A percentile compares a stretch with the other conserved stretches of the same genome.
These are phyloP conservation scores for Tachina fera DNA, from an alignment of 2,888 invertebrate genomes.

Conservation along the genomic window DNA sequence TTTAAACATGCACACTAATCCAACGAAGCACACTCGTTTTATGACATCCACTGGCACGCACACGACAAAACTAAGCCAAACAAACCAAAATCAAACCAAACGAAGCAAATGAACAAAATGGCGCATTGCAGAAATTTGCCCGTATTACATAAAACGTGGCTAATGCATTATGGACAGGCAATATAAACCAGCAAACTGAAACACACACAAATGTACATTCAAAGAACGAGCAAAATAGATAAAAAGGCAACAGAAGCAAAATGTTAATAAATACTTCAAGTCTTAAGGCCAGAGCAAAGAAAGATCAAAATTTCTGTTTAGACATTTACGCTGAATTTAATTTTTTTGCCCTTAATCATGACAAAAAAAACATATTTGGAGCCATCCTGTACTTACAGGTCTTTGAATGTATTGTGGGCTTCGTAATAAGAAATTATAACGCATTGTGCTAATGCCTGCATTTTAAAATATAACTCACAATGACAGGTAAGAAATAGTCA, in stretches of 20 bases:
- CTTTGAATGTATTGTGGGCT: neutral
- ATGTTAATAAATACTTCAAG: conserved; percentile 18
- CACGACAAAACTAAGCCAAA: conserved; percentile 22
- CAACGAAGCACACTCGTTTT: conserved; percentile 27
- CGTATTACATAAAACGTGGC: conserved; percentile 59
- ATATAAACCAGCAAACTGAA: neutral
- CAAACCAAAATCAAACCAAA: conserved; percentile 29
- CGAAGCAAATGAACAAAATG: conserved; percentile 54
- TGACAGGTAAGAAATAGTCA: no score
- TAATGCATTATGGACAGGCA: conserved; percentile 19
- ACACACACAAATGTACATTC: neutral
- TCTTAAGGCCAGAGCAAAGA: neutral
- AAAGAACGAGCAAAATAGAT: neutral
- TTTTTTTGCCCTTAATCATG: neutral
- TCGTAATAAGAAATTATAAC: no score
- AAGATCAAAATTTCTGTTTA: conserved; percentile 16
- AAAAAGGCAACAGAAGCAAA: neutral
- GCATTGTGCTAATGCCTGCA: no score
- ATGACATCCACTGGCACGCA: conserved; percentile 48
- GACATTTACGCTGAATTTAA: conserved; percentile 12
- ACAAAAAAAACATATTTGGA: neutral
- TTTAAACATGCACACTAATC: neutral
- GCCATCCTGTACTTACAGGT: neutral
- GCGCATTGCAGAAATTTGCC: conserved; percentile 66
- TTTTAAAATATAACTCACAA: no score